These are phyloP conservation scores for Hippopotamus amphibius DNA, from an alignment of 2,113 vertebrate species.

Conservation along the genomic window DNA sequence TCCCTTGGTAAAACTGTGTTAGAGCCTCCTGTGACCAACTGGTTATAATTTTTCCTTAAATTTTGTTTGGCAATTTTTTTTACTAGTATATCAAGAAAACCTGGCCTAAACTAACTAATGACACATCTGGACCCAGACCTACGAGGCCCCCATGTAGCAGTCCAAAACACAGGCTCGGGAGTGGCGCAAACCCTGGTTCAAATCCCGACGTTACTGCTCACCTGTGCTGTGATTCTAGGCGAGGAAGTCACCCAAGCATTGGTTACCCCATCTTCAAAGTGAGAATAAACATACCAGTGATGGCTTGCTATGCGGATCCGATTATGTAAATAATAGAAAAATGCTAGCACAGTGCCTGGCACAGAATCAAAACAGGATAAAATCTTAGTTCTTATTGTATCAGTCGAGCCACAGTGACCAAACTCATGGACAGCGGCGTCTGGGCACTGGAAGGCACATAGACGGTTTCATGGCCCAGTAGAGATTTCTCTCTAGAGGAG, in stretches of 20 bases:
- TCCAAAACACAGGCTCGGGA: not conserved
- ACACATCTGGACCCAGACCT: not conserved
- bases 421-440: not conserved
- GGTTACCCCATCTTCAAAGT: not conserved
- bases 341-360: not conserved
- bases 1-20: not conserved
- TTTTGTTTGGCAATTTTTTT: not conserved
- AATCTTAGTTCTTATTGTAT: not conserved
- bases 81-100: not conserved
- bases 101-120: not conserved
- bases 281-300: not conserved
- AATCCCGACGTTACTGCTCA: not conserved
- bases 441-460: not conserved
- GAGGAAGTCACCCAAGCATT: not conserved
- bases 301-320: not conserved
- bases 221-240: not conserved
- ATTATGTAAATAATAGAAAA: not conserved
- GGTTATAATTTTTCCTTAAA: not conserved
- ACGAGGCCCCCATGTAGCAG: accelerated
- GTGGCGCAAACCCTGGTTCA: not conserved
- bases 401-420: not conserved
- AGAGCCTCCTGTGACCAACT: not conserved
- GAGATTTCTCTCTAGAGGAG: not conserved
- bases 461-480: not conserved
- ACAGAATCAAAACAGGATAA: not conserved